Evolutionary conservation across 2,113 vertebrate species (phyloP), one percentile per base, ranked within the genome.

Genomic region (Spilogale gracilis): DNA sequence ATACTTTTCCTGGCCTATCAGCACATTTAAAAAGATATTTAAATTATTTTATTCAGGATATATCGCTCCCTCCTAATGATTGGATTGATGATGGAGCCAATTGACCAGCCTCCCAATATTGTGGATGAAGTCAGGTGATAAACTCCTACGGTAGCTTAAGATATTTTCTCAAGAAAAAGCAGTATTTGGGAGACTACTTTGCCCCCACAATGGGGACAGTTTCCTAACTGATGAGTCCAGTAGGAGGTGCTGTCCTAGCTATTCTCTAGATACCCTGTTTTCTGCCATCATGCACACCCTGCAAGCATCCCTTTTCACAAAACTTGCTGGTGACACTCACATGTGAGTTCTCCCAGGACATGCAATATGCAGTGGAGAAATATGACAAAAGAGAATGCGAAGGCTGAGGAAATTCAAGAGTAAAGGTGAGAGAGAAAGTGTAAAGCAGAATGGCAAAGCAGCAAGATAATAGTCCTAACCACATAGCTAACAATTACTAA

Each of bases 161-260:
- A 61, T 52, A 23, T 30, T 63, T 50, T 73, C 17, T 60, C 25
- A 56, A 86, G 52, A 65, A 84, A 23, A 17, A 17, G 1, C 18
- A 14, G n/a, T n/a, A 6, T 13, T 78, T 67, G 50, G 69, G 21
- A 82, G 76, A 50, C 27, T 23, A 30, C 61, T 45, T 69, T 60
- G n/a, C 11, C 11, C 2, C 61, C n/a, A 56, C 25, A 4, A 45
- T 3, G 58, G 12, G 2, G 30, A 43, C 3, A 43, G 32, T 21
- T 83, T 67, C 82, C 60, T 54, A 3, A 30, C 2, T 9, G 20
- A 9, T 27, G 18, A 45, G 32, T 8, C 65, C 50, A 17, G n/a
- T 45, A 30, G 32, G 6, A n/a, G 52, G 14, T n/a, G 32, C 27
- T 23, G 18, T 8, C 5, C 4, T 0, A 4, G 9, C 65, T 9